These are phyloP conservation scores for Brachirus orientalis DNA, from an alignment of 2,113 vertebrate species.

Conservation along the genomic window DNA sequence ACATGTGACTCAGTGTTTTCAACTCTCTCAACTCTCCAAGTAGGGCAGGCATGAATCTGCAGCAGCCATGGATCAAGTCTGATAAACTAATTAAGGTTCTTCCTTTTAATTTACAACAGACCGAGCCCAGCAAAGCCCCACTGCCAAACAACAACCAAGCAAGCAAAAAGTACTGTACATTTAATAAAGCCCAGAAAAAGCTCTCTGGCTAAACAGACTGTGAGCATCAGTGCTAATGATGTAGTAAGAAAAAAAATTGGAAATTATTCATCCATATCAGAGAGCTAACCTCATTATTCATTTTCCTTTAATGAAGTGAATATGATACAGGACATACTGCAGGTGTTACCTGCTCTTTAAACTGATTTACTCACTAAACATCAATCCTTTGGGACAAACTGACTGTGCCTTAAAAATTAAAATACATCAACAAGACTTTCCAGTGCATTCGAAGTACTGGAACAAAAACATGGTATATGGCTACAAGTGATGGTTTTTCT, in stretches of 20 bases:
- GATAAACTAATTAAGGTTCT: slow-evolving; percentile 72
- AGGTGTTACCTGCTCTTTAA: too few relatives aligned
- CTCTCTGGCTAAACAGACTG: too few relatives aligned
- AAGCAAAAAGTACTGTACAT: slow-evolving; percentile 34
- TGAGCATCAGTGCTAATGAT: slow-evolving; percentile 15
- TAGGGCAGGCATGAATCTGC: slow-evolving; percentile 65
- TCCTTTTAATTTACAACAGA: slow-evolving; percentile 77
- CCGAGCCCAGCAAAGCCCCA: slow-evolving; percentile 22
- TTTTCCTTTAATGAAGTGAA: too few relatives aligned
- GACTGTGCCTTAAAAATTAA: too few relatives aligned
- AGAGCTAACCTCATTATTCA: too few relatives aligned
- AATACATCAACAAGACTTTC: too few relatives aligned
- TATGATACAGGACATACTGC: too few relatives aligned
- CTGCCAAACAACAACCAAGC: slow-evolving; percentile 56
- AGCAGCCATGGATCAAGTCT: slow-evolving; percentile 57
- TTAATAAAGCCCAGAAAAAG: slow-evolving; percentile 23
- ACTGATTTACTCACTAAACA: too few relatives aligned
- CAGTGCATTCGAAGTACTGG: too few relatives aligned
- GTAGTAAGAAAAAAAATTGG: slow-evolving; percentile 15
- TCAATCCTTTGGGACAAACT: too few relatives aligned
- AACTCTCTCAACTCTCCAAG: slow-evolving; percentile 52
- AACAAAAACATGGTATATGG: too few relatives aligned
- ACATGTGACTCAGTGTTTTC: slow-evolving; percentile 57
- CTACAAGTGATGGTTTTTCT: too few relatives aligned
- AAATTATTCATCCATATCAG: neutral